phyloP scores from a whole-genome alignment of 2,797 vertebrate species.

The Antrozous pallidus region DNA sequence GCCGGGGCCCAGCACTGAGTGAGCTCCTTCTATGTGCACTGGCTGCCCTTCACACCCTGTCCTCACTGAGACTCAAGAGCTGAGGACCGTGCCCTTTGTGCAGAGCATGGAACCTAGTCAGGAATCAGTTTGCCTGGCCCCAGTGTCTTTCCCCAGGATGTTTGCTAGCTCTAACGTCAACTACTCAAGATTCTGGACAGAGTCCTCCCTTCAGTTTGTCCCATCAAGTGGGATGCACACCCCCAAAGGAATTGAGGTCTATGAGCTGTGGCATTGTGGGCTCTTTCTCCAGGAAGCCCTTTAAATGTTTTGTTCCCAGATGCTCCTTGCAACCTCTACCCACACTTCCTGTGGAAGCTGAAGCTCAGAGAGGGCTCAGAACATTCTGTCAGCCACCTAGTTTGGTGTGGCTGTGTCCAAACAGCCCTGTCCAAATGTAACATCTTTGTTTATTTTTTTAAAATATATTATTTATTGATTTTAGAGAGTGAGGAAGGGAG shows the following conservation, averaged over 20 bases:
- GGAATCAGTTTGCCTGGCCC: neutral
- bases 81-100: neutral
- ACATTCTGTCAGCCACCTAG: neutral
- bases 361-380: neutral
- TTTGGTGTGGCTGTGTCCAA: neutral
- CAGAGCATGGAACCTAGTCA: neutral
- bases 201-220: neutral
- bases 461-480: too few species aligned
- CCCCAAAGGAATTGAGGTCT: neutral
- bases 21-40: neutral
- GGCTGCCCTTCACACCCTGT: neutral
- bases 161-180: accelerated
- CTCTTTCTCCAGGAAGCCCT: neutral
- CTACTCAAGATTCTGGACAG: neutral
- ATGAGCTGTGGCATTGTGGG: neutral
- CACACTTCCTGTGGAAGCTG: neutral
- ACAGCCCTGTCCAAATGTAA: neutral
- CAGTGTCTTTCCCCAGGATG: neutral
- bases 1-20: too few species aligned
- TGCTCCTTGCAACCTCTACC: neutral
- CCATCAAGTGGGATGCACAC: neutral
- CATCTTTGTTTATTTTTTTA: neutral
- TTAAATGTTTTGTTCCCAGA: neutral
- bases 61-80: neutral
- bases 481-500: too few species aligned